A percentile compares a stretch with the other conserved stretches of the same genome.
phyloP scores from a whole-genome alignment of 2,113 vertebrate species.

The Salminus brasiliensis region DNA sequence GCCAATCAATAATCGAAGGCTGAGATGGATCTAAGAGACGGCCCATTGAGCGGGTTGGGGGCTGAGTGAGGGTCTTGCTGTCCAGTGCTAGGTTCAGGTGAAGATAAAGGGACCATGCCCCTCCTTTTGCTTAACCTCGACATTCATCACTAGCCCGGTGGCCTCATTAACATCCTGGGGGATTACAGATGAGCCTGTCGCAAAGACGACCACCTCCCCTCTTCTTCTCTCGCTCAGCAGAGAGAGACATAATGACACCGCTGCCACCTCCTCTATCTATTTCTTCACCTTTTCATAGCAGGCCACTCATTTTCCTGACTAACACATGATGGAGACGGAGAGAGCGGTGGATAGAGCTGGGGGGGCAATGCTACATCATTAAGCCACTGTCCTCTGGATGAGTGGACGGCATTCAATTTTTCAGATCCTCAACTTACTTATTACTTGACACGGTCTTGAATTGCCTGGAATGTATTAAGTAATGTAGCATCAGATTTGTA shows the following conservation, averaged over 20 bases:
- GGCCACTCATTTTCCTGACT: slow-evolving; percentile 17
- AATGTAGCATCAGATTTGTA: neutral
- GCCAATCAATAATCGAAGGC: slow-evolving; percentile 48
- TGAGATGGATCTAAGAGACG: slow-evolving; percentile 29
- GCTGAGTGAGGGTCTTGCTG: neutral
- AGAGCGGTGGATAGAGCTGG: neutral
- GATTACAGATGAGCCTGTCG: slow-evolving; percentile 50
- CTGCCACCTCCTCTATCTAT: neutral
- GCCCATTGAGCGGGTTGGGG: neutral
- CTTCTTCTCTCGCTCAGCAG: slow-evolving; percentile 17
- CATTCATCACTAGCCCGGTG: slow-evolving; percentile 46
- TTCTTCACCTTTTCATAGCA: slow-evolving; percentile 9
- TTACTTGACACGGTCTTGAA: neutral
- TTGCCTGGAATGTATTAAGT: neutral
- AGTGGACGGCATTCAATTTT: neutral
- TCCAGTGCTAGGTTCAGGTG: slow-evolving; percentile 2
- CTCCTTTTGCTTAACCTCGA: slow-evolving; percentile 40
- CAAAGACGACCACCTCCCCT: slow-evolving; percentile 44
- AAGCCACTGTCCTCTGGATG: neutral
- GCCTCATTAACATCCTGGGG: slow-evolving; percentile 56
- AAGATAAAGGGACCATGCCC: slow-evolving; percentile 9
- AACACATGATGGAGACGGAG: neutral
- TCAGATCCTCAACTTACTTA: neutral
- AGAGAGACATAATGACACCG: slow-evolving; percentile 16
- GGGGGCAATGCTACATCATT: neutral